Percentiles rank a stretch among this genome's conserved stretches.
These are phyloP conservation scores for Sebastes steindachneri DNA, from an alignment of 2,797 vertebrate genomes.

Conservation along the genomic window DNA sequence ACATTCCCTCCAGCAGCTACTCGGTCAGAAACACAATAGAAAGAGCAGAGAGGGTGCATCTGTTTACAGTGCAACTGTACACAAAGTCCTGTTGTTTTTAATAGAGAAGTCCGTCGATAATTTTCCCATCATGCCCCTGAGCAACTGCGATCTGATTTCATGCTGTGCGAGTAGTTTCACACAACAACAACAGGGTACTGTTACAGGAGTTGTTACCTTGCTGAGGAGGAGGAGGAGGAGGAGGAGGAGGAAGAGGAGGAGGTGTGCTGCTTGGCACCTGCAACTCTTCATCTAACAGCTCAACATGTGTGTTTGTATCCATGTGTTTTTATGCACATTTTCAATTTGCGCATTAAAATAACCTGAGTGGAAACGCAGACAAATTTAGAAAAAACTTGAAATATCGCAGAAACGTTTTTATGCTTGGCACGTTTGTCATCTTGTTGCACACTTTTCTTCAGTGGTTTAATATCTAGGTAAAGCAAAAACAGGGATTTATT, in stretches of 20 bases:
- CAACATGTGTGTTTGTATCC: background rate
- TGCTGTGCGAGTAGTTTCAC: background rate
- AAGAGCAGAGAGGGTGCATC: background rate
- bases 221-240: too few relatives aligned
- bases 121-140: background rate
- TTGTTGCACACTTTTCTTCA: too few relatives aligned
- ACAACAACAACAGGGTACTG: background rate
- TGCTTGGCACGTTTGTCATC: background rate
- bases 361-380: background rate
- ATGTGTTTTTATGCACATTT: background rate
- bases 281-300: background rate
- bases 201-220: background rate
- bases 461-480: background rate
- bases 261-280: background rate
- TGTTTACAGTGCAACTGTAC: background rate
- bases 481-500: background rate
- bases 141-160: background rate
- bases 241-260: background rate
- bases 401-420: background rate
- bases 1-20: background rate
- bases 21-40: background rate
- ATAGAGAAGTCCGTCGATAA: background rate
- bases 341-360: background rate
- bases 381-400: background rate
- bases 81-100: background rate